Base-by-base conservation (phyloP, 2,797 vertebrate species). In the Apogon hyalosoma region DNA sequence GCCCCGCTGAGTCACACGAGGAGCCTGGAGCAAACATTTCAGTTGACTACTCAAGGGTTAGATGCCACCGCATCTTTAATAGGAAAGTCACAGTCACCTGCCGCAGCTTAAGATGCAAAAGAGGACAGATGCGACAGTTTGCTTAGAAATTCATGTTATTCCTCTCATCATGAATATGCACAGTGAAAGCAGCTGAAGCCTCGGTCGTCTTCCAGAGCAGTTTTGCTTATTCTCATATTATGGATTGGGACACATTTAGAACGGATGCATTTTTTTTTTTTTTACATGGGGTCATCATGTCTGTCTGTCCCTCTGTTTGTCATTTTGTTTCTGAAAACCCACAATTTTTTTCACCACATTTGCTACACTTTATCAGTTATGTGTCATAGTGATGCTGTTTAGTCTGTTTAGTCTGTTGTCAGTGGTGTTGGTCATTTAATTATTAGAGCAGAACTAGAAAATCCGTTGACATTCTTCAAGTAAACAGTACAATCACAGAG, bases 1-100 rank as follows among this genome's bases (percentile, higher is more conserved):
- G 40, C 42, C 6, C 7, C 11, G 12, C 42, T 41, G 77, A 79
- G 41, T 82, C 73, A 84, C 33, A 46, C 11, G 0, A 69, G 61
- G 63, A 81, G 72, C 79, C 69, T 0, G 48, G 55, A 61, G 71
- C 69, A 53, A 80, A 75, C 65, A 61, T 79, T 81, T 85, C 68
- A 55, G 50, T 69, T 63, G 68, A 83, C 66, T 49, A 45, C 57
- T 71, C 57, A 31, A 68, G 48, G 54, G 74, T 66, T 63, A 67
- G 58, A 78, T 69, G 66, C 63, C 61, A 57, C 56, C 40, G 77
- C 68, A 56, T 77, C 69, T 80, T 71, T 64, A 83, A 73, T 41
- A 33, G 72, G 60, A 67, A 69, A 69, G 60, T 70, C 65, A 59
- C 14, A 16, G 64, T 81, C 73, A 72, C 57, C 75, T 58, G 59